Base-by-base conservation (phyloP, 2,113 vertebrate genomes). In the Tupaia tana region DNA sequence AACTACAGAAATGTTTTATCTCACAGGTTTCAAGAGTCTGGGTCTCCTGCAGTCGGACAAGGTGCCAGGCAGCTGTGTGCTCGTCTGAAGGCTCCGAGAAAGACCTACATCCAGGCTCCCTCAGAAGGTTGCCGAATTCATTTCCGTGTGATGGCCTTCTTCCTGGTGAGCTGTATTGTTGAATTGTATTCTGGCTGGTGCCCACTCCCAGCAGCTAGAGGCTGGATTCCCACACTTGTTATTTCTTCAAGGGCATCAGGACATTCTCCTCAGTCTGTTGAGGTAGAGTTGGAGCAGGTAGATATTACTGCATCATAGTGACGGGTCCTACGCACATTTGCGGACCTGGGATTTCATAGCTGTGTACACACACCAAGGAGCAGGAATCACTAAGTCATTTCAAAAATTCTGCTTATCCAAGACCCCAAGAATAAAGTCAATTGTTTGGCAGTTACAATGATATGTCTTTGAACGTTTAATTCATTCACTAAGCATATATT, bases 351-450 rank as follows among this genome's bases (percentile, higher is more conserved):
- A 18, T 78, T 67, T 78, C 27, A 19, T 0, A n/a, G 13, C 16
- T 34, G 4, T 11, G 13, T 18, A 6, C 7, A 34, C 6, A 6
- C 7, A 34, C 6, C 18, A 54, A 20, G 9, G 27, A 54, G 0
- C 9, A 29, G 11, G 13, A 6, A n/a, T 84, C 5, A 12, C 13
- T 27, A 3, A 5, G 27, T 43, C 64, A 31, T 64, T 83, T 58
- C 25, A 73, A 87, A 87, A 58, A 67, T 66, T 75, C 31, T 75
- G 14, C 63, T n/a, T 69, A 20, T 24, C 2, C 43, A 56, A 79
- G 15, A 10, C 1, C 16, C 34, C 25, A 6, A 29, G 9, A 29
- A 67, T 71, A 9, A 24, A 34, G 15, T 58, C 6, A 77, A 61
- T 29, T 63, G 18, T 2, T 16, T 66, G 8, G 16, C 13, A 59